Conservation (phyloP, 2,888 invertebrate genomes). For the Poecilus cupreus region DNA sequence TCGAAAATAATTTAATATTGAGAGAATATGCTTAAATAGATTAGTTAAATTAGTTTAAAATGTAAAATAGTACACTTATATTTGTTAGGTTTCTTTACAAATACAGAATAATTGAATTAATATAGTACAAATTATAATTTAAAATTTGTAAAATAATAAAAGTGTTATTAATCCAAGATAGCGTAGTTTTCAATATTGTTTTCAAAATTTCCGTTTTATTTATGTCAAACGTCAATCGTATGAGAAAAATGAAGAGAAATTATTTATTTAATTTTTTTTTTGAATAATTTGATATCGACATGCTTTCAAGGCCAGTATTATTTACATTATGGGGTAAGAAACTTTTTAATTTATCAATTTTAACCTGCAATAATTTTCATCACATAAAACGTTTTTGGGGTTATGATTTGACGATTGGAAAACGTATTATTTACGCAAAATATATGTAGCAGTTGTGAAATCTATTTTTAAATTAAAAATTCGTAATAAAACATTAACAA, state of each 20-base stretch:
- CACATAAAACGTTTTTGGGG: no score
- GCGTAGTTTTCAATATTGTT: background rate
- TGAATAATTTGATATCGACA: background rate
- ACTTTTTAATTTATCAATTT: no score
- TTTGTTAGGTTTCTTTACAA: background rate
- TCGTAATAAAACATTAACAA: background rate
- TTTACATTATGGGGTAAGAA: background rate
- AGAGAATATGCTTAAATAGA: constrained; percentile 7
- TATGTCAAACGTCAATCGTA: constrained; percentile 2
- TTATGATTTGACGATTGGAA: no score
- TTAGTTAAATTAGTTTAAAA: background rate
- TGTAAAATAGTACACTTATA: background rate
- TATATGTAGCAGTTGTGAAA: background rate
- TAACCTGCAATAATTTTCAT: no score
- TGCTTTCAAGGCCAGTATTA: constrained; percentile 17
- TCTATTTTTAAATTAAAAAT: background rate
- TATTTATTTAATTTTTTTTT: background rate
- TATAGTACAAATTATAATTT: constrained; percentile 13
- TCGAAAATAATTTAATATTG: background rate
- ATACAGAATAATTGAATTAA: background rate
- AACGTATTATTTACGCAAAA: no score
- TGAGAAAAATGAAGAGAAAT: background rate
- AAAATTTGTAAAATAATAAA: constrained; percentile 32
- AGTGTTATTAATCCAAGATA: constrained; percentile 11
- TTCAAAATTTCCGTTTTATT: constrained; percentile 33